Evolutionary conservation across 1,140 invertebrate genomes (phyloP).

Genomic region (Potamilus streckersoni): DNA sequence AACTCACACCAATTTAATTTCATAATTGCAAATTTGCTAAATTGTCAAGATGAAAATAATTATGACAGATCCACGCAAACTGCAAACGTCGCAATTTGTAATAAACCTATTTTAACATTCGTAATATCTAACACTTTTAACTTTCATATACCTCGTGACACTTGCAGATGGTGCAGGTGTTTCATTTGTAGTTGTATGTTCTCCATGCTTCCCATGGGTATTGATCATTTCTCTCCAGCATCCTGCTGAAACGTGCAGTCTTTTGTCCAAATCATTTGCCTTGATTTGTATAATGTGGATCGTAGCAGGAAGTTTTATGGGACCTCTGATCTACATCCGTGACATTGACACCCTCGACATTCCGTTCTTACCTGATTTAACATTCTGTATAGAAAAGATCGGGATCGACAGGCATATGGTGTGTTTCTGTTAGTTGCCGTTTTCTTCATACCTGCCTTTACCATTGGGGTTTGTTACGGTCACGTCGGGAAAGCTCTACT

Average conservation of each 20-base stretch:
- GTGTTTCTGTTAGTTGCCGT: constrained; percentile 70
- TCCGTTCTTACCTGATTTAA: constrained; percentile 31
- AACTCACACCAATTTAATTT: too few relatives aligned
- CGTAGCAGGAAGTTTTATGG: constrained; percentile 76
- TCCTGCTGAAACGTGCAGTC: constrained; percentile 71
- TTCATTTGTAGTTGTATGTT: constrained; percentile 81
- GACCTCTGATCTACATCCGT: constrained; percentile 75
- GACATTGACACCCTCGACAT: constrained; percentile 35
- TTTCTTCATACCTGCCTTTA: constrained; percentile 69
- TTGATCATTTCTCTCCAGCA: constrained; percentile 82
- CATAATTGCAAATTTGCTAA: too few relatives aligned
- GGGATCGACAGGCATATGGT: constrained; percentile 68
- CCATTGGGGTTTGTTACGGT: constrained; percentile 70
- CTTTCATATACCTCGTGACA: too few relatives aligned
- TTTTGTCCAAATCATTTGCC: constrained; percentile 71
- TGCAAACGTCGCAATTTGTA: too few relatives aligned
- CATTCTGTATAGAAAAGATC: constrained; percentile 73
- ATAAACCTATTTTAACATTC: too few relatives aligned
- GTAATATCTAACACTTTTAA: too few relatives aligned
- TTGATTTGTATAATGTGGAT: constrained; percentile 76
- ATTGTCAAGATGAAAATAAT: too few relatives aligned
- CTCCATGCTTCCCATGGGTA: constrained; percentile 83
- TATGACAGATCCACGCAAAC: too few relatives aligned
- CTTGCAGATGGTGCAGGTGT: too few relatives aligned
- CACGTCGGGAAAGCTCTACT: constrained; percentile 70